Conservation (phyloP, 2,888 invertebrate species). For the Strigamia crassipes region DNA sequence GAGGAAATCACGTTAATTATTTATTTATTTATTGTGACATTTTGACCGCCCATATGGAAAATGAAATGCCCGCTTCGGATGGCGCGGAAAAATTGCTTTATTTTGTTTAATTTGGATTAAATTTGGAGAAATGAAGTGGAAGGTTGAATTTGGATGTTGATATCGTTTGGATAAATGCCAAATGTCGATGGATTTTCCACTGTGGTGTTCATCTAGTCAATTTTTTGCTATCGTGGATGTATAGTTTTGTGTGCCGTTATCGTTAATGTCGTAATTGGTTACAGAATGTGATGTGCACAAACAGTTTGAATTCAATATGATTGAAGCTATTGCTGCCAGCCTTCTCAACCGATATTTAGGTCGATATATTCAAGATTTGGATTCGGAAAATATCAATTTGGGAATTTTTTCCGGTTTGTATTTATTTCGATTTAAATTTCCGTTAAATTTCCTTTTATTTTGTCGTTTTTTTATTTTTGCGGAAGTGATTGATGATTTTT, state of each 20-base stretch:
- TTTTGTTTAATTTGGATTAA: neutral
- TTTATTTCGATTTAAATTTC: too few relatives aligned
- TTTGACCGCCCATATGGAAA: neutral
- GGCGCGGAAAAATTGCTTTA: too few relatives aligned
- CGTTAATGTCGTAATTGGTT: neutral
- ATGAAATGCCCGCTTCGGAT: neutral
- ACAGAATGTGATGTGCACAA: neutral
- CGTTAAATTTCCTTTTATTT: too few relatives aligned
- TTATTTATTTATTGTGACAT: neutral
- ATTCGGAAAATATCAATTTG: constrained; percentile 80
- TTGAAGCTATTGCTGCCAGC: constrained; percentile 78
- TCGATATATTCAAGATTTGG: constrained; percentile 79
- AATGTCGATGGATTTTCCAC: neutral
- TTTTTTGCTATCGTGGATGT: too few relatives aligned
- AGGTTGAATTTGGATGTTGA: neutral
- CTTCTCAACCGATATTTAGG: constrained; percentile 78
- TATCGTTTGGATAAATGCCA: neutral
- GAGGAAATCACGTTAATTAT: too few relatives aligned
- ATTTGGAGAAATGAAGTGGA: neutral
- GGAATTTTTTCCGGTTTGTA: constrained; percentile 78
- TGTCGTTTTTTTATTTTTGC: constrained; percentile 43
- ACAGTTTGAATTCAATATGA: constrained; percentile 62
- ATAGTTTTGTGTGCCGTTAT: neutral
- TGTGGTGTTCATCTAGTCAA: neutral
- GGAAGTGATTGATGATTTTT: too few relatives aligned